phyloP scores from a whole-genome alignment of 2,113 vertebrate species.

The Takifugu bimaculatus region DNA sequence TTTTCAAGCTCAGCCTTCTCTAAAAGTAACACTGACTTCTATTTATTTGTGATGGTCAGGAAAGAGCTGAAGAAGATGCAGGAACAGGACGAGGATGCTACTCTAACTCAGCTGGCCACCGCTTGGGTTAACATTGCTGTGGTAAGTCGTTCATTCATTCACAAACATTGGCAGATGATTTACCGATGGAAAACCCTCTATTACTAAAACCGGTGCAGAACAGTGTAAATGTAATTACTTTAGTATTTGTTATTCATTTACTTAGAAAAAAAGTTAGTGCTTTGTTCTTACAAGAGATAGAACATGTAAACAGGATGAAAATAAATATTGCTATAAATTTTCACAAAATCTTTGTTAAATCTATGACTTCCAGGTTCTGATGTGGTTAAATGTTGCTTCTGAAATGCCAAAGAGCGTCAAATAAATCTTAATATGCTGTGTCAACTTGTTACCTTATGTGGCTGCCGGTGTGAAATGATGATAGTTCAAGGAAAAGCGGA shows the following conservation, averaged over 20 bases:
- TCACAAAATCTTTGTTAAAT: too few relatives aligned
- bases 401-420: too few relatives aligned
- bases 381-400: too few relatives aligned
- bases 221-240: neutral
- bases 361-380: too few relatives aligned
- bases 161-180: neutral
- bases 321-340: neutral
- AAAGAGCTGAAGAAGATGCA: constrained; percentile 98
- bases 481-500: too few relatives aligned
- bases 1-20: neutral
- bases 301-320: neutral
- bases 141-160: constrained; percentile 68
- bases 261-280: too few relatives aligned
- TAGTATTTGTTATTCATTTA: neutral
- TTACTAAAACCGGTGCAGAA: neutral
- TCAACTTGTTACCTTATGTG: too few relatives aligned
- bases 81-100: constrained; percentile 92
- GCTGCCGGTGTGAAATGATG: too few relatives aligned
- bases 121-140: constrained; percentile 91
- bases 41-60: constrained; percentile 58
- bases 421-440: too few relatives aligned
- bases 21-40: neutral
- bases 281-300: too few relatives aligned
- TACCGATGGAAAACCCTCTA: neutral
- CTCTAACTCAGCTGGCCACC: constrained; percentile 90